Percentiles rank a stretch among this genome's conserved stretches.
Evolutionary conservation across 1,140 invertebrate genomes (phyloP).

Genomic region (Paralvinella palmiformis): DNA sequence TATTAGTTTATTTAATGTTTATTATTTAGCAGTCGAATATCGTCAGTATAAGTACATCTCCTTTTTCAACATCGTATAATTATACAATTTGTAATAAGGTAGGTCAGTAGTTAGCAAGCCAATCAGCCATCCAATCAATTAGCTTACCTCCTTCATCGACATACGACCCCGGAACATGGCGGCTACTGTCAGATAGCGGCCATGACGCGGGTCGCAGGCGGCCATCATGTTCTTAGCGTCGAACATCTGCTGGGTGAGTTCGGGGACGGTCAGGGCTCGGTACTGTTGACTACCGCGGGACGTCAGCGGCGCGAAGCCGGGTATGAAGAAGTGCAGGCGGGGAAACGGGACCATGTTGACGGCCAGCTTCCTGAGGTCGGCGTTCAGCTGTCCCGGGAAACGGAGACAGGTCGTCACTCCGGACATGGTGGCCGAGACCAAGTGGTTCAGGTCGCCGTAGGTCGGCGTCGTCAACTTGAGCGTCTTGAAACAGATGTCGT

Average conservation of each 20-base stretch:
- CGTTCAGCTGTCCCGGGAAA: slow-evolving; percentile 60
- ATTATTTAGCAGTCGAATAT: not conserved
- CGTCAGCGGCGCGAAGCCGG: slow-evolving; percentile 68
- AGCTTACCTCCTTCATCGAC: slow-evolving; percentile 84
- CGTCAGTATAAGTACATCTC: no score
- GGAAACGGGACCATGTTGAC: slow-evolving; percentile 97
- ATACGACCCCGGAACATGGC: slow-evolving; percentile 88
- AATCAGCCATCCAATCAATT: not conserved
- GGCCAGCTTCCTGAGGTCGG: slow-evolving; percentile 88
- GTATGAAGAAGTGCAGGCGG: slow-evolving; percentile 94
- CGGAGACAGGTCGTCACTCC: slow-evolving; percentile 70
- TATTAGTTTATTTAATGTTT: not conserved
- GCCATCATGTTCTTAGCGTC: slow-evolving; percentile 85
- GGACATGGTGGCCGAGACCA: slow-evolving; percentile 70
- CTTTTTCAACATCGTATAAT: not conserved
- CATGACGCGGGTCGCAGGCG: slow-evolving; percentile 68
- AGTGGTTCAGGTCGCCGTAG: slow-evolving; percentile 53
- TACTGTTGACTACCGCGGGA: slow-evolving; percentile 54
- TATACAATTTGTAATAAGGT: not conserved
- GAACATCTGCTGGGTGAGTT: slow-evolving; percentile 38
- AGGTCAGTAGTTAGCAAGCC: not conserved
- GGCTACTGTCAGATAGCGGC: slow-evolving; percentile 68
- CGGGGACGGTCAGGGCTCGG: slow-evolving; percentile 52
- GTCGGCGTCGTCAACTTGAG: slow-evolving; percentile 54
- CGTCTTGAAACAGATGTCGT: slow-evolving; percentile 52